Base-by-base conservation (phyloP, 2,888 invertebrate genomes). In the Operophtera brumata region DNA sequence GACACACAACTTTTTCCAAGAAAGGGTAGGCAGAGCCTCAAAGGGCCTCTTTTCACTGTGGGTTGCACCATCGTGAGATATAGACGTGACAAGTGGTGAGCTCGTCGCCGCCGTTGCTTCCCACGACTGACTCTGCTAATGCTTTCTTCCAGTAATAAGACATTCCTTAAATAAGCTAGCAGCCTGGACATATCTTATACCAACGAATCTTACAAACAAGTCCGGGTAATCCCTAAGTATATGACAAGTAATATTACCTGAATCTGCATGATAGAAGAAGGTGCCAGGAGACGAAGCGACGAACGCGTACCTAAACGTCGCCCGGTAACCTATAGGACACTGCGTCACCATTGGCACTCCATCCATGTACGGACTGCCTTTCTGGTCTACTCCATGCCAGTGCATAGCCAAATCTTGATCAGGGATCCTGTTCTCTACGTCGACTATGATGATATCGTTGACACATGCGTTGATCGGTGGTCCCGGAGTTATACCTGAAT, bases 291-390 rank as follows among this genome's bases (percentile, higher is more conserved):
- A 78, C 0, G 92, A 91, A 0, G 94, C 94, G 39, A 92, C 87
- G 70, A 95, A 95, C 57, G 93, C 93, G 70, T 95, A 95, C 70
- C 93, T 93, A 70, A 94, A 95, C 0, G 91, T 92, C 1, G 93
- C 92, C 57, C 92, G 93, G 67, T 93, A 93, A 0, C 90, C 81
- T 62, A 95, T 93, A 0, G 95, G 94, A 66, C 95, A 95, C 71
- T 95, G 95, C 0, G 94, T 94, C n/a, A 95, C 86, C 91, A 94
- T 92, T 0, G 95, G 94, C 3, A 93, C 93, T 1, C 95, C 95
- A 65, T 95, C 95, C 94, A 95, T 94, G 68, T 91, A 93, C 0
- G 94, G 94, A 2, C 94, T 92, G 26, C 91, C 91, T 67, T 90
- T 80, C 77, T 93, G 92, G 26, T 86, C 83, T 4, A 91, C 53